phyloP scores from a whole-genome alignment of 2,113 vertebrate species.

The Chascanopsetta lugubris region DNA sequence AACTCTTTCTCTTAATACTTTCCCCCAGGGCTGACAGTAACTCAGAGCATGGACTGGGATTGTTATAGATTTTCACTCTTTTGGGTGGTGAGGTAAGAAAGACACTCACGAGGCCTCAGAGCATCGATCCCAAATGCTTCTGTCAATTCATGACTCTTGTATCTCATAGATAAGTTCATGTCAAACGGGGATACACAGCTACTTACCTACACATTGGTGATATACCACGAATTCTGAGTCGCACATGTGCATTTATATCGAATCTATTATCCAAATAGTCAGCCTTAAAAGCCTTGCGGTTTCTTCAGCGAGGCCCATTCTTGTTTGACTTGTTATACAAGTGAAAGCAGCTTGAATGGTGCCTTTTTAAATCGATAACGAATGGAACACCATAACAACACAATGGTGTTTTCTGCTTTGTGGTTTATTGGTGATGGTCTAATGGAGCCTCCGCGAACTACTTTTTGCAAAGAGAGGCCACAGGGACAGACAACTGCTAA shows the following conservation, averaged over 20 bases:
- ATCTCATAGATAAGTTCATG: background rate
- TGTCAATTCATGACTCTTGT: background rate
- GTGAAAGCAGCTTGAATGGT: background rate
- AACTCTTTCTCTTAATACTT: slow-evolving; percentile 1
- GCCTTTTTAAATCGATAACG: slow-evolving; percentile 6
- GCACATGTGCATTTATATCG: background rate
- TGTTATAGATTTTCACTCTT: background rate
- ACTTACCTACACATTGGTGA: too few relatives aligned
- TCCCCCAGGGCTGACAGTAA: background rate
- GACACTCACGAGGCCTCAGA: background rate
- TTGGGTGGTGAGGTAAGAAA: background rate
- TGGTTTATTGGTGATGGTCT: slow-evolving; percentile 10
- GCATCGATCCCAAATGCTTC: background rate
- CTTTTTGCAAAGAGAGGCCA: background rate
- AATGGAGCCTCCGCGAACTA: slow-evolving; percentile 6
- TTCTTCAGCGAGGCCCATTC: background rate
- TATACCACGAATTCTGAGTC: too few relatives aligned
- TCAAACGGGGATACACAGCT: too few relatives aligned
- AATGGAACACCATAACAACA: background rate
- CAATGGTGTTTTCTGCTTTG: slow-evolving; percentile 24
- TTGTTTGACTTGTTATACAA: background rate
- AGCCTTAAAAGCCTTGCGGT: background rate
- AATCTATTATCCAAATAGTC: background rate
- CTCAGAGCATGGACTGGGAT: background rate
- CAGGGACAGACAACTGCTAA: background rate